phyloP scores from a whole-genome alignment of 2,888 invertebrate species.

The Spilarctia lutea region DNA sequence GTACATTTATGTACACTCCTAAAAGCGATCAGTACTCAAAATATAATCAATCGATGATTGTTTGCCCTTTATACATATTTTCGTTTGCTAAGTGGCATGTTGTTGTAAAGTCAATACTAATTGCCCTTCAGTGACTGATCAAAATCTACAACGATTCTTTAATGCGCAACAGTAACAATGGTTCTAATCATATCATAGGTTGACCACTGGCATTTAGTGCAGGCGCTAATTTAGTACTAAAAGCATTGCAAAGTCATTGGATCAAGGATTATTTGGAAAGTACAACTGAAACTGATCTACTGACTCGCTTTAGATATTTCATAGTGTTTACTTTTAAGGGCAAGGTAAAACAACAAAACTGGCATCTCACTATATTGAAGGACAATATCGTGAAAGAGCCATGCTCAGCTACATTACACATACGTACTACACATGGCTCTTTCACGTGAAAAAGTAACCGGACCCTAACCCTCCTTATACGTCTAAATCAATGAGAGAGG shows the following conservation, averaged over 20 bases:
- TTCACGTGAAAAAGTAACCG: too few relatives aligned
- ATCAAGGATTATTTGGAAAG: constrained; percentile 18
- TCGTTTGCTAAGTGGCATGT: background rate
- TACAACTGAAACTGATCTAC: background rate
- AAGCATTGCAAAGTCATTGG: constrained; percentile 4
- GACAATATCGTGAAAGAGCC: too few relatives aligned
- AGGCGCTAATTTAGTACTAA: constrained; percentile 13
- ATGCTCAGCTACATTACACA: too few relatives aligned
- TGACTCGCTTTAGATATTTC: background rate
- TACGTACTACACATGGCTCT: too few relatives aligned
- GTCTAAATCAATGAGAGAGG: too few relatives aligned
- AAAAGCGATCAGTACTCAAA: too few relatives aligned
- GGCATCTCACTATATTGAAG: background rate
- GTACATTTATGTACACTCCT: too few relatives aligned
- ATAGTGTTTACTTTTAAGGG: background rate
- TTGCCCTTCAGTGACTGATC: background rate
- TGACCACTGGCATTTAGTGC: constrained; percentile 11
- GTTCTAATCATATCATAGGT: background rate
- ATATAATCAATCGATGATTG: background rate
- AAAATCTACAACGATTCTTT: background rate
- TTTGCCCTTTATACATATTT: background rate
- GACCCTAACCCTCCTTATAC: too few relatives aligned
- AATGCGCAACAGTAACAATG: background rate
- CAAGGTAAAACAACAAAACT: background rate
- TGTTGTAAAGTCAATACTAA: background rate